Evolutionary conservation across 92 coral and sea anemone species (phyloP).

Genomic region (Epizoanthus ramosus): DNA sequence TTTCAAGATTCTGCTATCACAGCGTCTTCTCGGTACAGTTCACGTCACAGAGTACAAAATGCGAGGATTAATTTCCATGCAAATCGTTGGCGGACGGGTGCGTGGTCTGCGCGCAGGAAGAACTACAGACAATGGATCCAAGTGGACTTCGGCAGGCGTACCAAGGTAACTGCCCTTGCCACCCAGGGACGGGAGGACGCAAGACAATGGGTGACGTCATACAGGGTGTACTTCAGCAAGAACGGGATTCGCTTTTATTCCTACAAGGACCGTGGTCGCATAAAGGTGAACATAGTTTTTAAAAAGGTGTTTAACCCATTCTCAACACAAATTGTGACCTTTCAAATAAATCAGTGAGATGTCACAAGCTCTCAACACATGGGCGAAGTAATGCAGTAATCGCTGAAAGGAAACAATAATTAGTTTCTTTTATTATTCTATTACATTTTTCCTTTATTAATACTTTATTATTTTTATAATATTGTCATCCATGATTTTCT

Average conservation of each 20-base stretch:
- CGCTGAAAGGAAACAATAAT: too few species aligned
- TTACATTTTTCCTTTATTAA: too few species aligned
- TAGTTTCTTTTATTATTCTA: too few species aligned
- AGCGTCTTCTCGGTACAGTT: slow-evolving; percentile 20
- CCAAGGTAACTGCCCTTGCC: slow-evolving; percentile 12
- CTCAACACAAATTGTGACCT: too few species aligned
- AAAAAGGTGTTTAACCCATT: too few species aligned
- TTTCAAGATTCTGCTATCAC: not conserved
- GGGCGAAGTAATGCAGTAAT: too few species aligned
- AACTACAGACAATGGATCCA: slow-evolving; percentile 6
- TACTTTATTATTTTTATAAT: too few species aligned
- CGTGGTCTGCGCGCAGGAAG: slow-evolving; percentile 11
- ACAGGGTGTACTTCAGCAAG: not conserved
- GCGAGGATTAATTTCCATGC: not conserved
- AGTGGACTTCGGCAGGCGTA: not conserved
- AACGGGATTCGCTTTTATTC: slow-evolving; percentile 19
- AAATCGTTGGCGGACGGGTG: not conserved
- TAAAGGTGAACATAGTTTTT: not conserved
- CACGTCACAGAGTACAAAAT: slow-evolving; percentile 14
- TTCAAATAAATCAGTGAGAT: too few species aligned
- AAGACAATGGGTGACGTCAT: slow-evolving; percentile 14
- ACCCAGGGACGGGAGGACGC: slow-evolving; percentile 23
- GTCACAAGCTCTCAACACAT: too few species aligned
- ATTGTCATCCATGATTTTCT: too few species aligned
- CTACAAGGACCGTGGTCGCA: slow-evolving; percentile 3